Base-by-base conservation (phyloP, 2,113 vertebrate genomes). In the Glaucidium brasilianum region DNA sequence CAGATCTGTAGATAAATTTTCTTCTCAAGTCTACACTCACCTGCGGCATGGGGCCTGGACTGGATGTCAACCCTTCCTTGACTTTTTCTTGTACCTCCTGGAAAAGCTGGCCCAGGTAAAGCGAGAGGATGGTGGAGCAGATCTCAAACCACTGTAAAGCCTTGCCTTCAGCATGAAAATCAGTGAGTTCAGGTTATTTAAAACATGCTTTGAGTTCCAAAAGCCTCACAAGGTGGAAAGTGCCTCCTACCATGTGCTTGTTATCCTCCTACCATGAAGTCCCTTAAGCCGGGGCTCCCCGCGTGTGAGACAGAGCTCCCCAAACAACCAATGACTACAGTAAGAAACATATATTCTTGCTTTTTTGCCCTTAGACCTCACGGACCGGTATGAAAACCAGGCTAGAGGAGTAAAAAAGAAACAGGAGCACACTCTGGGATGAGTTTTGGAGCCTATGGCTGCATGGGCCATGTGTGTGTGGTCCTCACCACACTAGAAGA, bases 1-100 rank as follows among this genome's bases (percentile, higher is more conserved):
- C 30, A 85, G 66, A 96, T 91, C 20, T 30, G 27, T 19, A 73
- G 91, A 84, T 86, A 83, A 91, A 73, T 37, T 32, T 11, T 64
- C 47, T 47, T 68, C 49, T 74, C 27, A 14, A 39, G 41, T 12
- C 35, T 6, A 15, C 3, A 3, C 37, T 93, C 35, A 60, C 30
- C 49, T 47, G 22, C n/a, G 35, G 30, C 30, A 14, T 14, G 34
- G 19, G 23, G 8, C 12, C 13, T 30, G 26, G 34, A 14, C 23
- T 43, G 52, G 37, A 7, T 9, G 27, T 29, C 77, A 69, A 11
- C 23, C 23, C 5, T 80, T 29, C 76, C 22, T 4, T 37, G 9
- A 25, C 15, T 64, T 3, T 12, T 58, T 34, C 39, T 43, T 13
- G 0, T 7, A 19, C 6, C 2, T 66, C 12, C 26, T 66, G 39